phyloP scores from a whole-genome alignment of 2,888 invertebrate genomes.

The Pecten maximus region DNA sequence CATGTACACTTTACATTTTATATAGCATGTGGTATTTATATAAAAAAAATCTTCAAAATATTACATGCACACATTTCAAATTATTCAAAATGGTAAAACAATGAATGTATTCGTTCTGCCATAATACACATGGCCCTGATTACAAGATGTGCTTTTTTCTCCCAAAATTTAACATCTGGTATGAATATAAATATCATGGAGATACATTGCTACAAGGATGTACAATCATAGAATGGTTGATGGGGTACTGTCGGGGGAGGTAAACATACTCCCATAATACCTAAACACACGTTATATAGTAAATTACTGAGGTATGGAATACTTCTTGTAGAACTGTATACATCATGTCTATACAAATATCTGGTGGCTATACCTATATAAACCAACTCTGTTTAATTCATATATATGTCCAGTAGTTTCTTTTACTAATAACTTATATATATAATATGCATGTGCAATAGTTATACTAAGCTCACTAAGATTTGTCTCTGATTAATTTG shows the following conservation, averaged over 20 bases:
- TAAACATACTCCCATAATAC: too few species aligned
- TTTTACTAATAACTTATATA: too few species aligned
- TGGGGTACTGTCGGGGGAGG: background rate
- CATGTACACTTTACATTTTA: background rate
- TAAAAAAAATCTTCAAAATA: constrained; percentile 17
- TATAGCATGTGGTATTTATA: background rate
- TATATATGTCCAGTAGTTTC: too few species aligned
- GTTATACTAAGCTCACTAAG: too few species aligned
- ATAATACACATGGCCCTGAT: background rate
- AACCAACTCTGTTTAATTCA: too few species aligned
- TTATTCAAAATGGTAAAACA: background rate
- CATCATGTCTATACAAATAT: too few species aligned
- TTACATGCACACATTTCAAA: constrained; percentile 14
- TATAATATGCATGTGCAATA: too few species aligned
- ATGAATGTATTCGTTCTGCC: background rate
- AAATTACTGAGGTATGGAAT: too few species aligned
- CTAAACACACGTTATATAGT: too few species aligned
- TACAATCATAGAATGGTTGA: background rate
- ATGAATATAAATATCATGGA: background rate
- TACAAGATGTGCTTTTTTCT: constrained; percentile 21
- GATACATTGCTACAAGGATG: background rate
- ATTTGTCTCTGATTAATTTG: too few species aligned
- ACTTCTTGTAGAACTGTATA: too few species aligned
- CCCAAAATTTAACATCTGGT: constrained; percentile 1
- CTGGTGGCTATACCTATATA: too few species aligned